Conservation (phyloP, 1,140 invertebrate genomes). For the Parapsyche elsis region DNA sequence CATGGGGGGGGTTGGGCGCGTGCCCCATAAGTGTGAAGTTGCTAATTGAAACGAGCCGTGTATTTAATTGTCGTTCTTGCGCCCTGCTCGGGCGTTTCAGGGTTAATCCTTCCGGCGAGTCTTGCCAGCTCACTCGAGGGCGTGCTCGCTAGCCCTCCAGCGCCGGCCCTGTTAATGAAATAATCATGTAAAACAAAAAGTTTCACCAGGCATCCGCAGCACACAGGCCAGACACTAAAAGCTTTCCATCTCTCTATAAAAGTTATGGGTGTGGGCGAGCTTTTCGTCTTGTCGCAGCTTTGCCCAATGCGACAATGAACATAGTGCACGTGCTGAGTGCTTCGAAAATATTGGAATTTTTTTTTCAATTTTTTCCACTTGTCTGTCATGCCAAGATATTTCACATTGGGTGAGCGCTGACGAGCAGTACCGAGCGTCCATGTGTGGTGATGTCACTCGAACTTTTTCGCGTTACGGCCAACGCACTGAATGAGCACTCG, state of each 20-base stretch:
- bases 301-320: background rate
- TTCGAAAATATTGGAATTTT: no score
- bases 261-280: conserved; percentile 44
- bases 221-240: conserved; percentile 54
- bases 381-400: no score
- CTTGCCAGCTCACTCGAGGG: conserved; percentile 26
- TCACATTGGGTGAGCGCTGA: no score
- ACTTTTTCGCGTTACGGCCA: no score
- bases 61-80: conserved; percentile 29
- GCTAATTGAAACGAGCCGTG: conserved; percentile 3
- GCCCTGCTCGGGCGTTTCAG: conserved; percentile 33
- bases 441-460: no score
- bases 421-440: no score
- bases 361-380: background rate
- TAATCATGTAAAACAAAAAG: conserved; percentile 57
- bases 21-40: conserved; percentile 1
- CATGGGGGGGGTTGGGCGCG: no score
- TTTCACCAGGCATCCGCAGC: conserved; percentile 50
- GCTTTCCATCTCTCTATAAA: conserved; percentile 56
- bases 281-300: conserved; percentile 36
- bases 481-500: no score
- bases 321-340: background rate
- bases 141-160: conserved; percentile 32
- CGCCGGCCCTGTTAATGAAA: conserved; percentile 54
- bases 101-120: conserved; percentile 50